Base-by-base conservation (phyloP, 2,113 vertebrate genomes). In the Myodes glareolus region DNA sequence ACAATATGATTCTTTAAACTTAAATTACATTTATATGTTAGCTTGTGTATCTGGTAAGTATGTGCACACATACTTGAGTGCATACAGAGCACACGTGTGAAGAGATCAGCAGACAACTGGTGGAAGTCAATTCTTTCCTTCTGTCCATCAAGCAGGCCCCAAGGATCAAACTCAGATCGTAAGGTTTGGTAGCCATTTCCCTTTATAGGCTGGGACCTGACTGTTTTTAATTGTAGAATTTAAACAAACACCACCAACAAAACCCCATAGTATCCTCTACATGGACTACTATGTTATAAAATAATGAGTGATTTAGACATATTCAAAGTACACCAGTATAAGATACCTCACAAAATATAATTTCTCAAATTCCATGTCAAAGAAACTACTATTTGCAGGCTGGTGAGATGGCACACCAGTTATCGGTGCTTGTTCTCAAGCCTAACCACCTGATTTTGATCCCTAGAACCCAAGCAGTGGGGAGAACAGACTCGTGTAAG, bases 341-440 rank as follows among this genome's bases (percentile, higher is more conserved):
- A 92, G 14, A 33, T 50, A 94, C 19, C 77, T 67, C 2, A 88
- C 36, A 90, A 91, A 95, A 52, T 80, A 63, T 39, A 90, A n/a
- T 82, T n/a, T 75, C 78, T 94, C 70, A 91, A 65, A 78, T n/a
- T 76, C 67, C 25, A 50, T 11, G 90, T 0, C 68, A 13, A 92
- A 76, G n/a, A 92, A 97, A 88, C 45, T 76, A 72, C 16, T n/a
- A 75, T 33, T 63, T 73, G 7, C 89, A 25, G 72, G 39, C n/a
- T 75, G n/a, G n/a, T 11, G 9, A 75, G 72, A 75, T 45, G 11
- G 42, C 42, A 29, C 75, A 45, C 27, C 42, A 76, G 75, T 27
- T 47, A 45, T 7, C 6, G 7, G n/a, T 42, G 7, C 33, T 58
- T 58, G 7, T 58, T 82, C 33, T 11, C 52, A 10, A 52, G 27